Conservation (phyloP, 2,888 invertebrate genomes). For the Hypselothyrea guttata region DNA sequence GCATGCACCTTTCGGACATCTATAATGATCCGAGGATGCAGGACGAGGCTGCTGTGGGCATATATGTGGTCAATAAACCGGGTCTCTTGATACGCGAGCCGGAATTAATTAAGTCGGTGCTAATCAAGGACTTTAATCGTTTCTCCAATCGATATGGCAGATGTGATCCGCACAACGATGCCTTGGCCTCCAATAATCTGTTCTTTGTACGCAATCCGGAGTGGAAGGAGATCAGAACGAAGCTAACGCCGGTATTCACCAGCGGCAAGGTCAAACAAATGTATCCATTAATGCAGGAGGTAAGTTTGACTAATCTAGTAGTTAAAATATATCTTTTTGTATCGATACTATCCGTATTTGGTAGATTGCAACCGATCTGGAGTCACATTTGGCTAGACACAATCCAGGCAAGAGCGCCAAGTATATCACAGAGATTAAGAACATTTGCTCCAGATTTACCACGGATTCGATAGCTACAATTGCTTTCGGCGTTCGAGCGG, state of each 20-base stretch:
- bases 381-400: conserved; percentile 48
- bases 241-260: conserved; percentile 83
- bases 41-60: conserved; percentile 78
- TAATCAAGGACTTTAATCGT: conserved; percentile 83
- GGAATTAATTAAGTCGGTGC: conserved; percentile 82
- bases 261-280: conserved; percentile 81
- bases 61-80: conserved; percentile 82
- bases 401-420: conserved; percentile 13
- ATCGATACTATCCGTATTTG: no score
- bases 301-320: conserved; percentile 36
- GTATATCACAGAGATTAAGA: conserved; percentile 72
- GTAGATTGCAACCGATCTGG: conserved; percentile 72
- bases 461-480: conserved; percentile 80
- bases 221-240: conserved; percentile 82
- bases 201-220: conserved; percentile 82
- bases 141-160: conserved; percentile 78
- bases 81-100: conserved; percentile 82
- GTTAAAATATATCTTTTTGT: no score
- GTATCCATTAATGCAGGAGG: conserved; percentile 79
- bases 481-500: conserved; percentile 79
- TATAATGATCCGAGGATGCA: conserved; percentile 75
- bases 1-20: conserved; percentile 78
- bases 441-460: conserved; percentile 73
- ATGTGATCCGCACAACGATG: conserved; percentile 78
- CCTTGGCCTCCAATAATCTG: conserved; percentile 81